These are phyloP conservation scores for Thymelicus acteon DNA, from an alignment of 2,888 invertebrate species.

Conservation along the genomic window DNA sequence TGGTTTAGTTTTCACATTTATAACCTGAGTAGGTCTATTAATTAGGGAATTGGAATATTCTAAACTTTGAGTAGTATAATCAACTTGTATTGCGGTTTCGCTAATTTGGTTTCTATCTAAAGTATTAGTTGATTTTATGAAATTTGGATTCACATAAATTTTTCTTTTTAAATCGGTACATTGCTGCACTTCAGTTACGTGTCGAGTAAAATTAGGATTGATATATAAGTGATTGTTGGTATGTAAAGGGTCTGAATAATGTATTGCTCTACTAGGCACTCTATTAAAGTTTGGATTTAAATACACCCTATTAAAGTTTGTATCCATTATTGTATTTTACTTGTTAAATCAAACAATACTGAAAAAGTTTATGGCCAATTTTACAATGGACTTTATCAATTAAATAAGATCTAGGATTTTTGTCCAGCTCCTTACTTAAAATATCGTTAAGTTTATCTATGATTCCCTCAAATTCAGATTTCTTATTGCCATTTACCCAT, in stretches of 20 bases:
- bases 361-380: constrained; percentile 90
- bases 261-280: constrained; percentile 34
- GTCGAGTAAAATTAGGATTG: constrained; percentile 59
- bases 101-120: not conserved
- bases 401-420: constrained; percentile 69
- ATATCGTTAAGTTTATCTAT: constrained; percentile 79
- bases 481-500: constrained; percentile 90
- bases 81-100: not conserved
- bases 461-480: constrained; percentile 71
- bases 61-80: not conserved
- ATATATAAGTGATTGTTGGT: constrained; percentile 51
- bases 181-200: constrained; percentile 42
- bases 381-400: constrained; percentile 87
- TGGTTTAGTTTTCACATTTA: not conserved
- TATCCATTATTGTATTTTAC: constrained; percentile 46
- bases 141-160: constrained; percentile 81
- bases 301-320: constrained; percentile 62
- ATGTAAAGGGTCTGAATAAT: constrained; percentile 53
- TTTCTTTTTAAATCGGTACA: constrained; percentile 48
- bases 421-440: constrained; percentile 60
- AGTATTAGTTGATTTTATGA: constrained; percentile 51
- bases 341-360: constrained; percentile 67
- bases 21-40: no score
- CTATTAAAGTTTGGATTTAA: constrained; percentile 76
- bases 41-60: not conserved